phyloP scores from a whole-genome alignment of 1,140 invertebrate genomes.

The Euura saliciscinereae region DNA sequence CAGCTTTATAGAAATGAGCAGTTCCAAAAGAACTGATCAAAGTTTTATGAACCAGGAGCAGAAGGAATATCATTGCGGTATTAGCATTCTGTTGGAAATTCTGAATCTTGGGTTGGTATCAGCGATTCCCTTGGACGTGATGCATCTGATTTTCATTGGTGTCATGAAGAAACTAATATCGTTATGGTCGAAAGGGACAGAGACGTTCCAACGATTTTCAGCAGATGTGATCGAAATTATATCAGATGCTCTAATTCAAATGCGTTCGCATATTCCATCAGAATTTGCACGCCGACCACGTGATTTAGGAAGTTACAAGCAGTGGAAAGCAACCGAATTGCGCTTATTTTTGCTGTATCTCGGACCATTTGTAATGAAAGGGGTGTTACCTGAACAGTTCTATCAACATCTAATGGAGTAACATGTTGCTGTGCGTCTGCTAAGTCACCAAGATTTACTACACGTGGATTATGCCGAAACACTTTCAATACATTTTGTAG shows the following conservation, averaged over 20 bases:
- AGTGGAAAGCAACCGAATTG: conserved; percentile 48
- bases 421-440: conserved; percentile 26
- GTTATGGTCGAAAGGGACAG: no score
- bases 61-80: conserved; percentile 20
- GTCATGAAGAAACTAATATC: conserved; percentile 31
- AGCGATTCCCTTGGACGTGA: no score
- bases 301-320: conserved; percentile 27
- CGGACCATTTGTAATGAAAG: conserved; percentile 35
- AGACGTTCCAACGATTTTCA: no score
- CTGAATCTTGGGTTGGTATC: no score
- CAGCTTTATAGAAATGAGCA: conserved; percentile 31
- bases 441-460: conserved; percentile 14
- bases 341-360: conserved; percentile 25
- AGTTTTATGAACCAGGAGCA: conserved; percentile 20
- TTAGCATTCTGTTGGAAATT: conserved; percentile 29
- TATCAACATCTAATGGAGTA: conserved; percentile 31
- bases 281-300: conserved; percentile 31
- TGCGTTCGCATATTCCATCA: no score
- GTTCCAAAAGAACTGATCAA: conserved; percentile 19
- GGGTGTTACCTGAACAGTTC: conserved; percentile 14
- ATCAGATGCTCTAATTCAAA: no score
- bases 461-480: conserved; percentile 23
- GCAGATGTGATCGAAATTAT: no score
- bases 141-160: no score
- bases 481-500: conserved; percentile 27